A percentile compares a stretch with the other conserved stretches of the same genome.
phyloP scores from a whole-genome alignment of 2,797 vertebrate species.

The Coregonus ussuriensis region DNA sequence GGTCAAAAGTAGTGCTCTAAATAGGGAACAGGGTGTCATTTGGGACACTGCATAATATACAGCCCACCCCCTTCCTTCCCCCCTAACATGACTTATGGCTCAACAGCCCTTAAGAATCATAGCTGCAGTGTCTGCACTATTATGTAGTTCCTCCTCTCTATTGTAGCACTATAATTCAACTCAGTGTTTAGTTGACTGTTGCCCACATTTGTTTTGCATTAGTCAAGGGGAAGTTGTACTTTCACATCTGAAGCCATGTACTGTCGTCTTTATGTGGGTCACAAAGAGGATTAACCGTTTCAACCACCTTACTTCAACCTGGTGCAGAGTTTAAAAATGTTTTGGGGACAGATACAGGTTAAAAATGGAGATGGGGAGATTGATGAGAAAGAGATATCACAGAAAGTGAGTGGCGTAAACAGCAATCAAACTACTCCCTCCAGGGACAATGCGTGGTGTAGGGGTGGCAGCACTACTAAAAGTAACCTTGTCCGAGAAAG shows the following conservation, averaged over 20 bases:
- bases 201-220: conserved; percentile 49
- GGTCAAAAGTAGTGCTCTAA: not conserved
- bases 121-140: conserved; percentile 24
- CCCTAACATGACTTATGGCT: conserved; percentile 32
- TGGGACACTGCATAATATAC: conserved; percentile 4
- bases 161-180: conserved; percentile 43
- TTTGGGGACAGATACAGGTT: not conserved
- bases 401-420: too few relatives aligned
- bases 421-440: too few relatives aligned
- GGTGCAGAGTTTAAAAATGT: not conserved
- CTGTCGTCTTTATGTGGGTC: not conserved
- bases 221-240: not conserved
- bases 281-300: not conserved
- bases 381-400: too few relatives aligned
- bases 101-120: conserved; percentile 33
- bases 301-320: not conserved
- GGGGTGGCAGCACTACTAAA: too few relatives aligned
- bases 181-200: conserved; percentile 37
- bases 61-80: conserved; percentile 20
- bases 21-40: not conserved
- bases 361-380: conserved; percentile 6
- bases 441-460: too few relatives aligned
- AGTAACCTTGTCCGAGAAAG: too few relatives aligned
- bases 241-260: not conserved
- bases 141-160: conserved; percentile 20